Evolutionary conservation across 2,888 invertebrate genomes (phyloP), one percentile per base, ranked within the genome.

Genomic region (Sisyra nigra): DNA sequence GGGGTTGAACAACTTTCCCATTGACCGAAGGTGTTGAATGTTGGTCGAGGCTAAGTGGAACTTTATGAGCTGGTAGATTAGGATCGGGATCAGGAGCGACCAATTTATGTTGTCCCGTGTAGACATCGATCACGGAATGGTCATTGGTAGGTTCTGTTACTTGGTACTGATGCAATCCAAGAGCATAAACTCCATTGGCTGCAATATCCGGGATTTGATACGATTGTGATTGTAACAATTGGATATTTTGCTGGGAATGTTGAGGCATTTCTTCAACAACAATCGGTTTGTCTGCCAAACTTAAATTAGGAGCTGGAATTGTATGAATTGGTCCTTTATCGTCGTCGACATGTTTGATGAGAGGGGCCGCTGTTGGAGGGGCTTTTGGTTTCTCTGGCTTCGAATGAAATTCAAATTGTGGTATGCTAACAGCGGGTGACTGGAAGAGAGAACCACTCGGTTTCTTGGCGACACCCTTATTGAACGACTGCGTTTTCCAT

Each of bases 221-320:
- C 39, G 49, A 51, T 51, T 11, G 45, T 35, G 42, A 46, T 52
- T 37, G 50, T 52, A 15, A 51, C 52, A 34, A 39, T 49, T 1
- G 49, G 42, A 39, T 49, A 15, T 40, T 51, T 15, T 24, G 41
- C n/a, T 15, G 30, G 36, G n/a, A 38, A 15, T 44, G 35, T 44
- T 48, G 39, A 47, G 47, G 29, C 11, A 55, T 49, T 43, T 57
- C 55, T 15, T 56, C 58, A 41, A 71, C 67, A 2, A 69, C 61
- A 17, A 68, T 69, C 0, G 77, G 76, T 53, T 72, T 76, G 56
- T 77, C 76, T 1, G 74, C 71, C 6, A 73, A 68, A 50, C 78
- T 77, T 40, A 87, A 66, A 65, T 86, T 85, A 7, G 87, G 87
- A 17, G 87, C 86, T 55, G 85, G 85, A 49, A 87, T 84, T 8